Percentiles rank a stretch among this genome's conserved stretches.
Evolutionary conservation across 2,113 vertebrate species (phyloP).

Genomic region (Penelope pileata): DNA sequence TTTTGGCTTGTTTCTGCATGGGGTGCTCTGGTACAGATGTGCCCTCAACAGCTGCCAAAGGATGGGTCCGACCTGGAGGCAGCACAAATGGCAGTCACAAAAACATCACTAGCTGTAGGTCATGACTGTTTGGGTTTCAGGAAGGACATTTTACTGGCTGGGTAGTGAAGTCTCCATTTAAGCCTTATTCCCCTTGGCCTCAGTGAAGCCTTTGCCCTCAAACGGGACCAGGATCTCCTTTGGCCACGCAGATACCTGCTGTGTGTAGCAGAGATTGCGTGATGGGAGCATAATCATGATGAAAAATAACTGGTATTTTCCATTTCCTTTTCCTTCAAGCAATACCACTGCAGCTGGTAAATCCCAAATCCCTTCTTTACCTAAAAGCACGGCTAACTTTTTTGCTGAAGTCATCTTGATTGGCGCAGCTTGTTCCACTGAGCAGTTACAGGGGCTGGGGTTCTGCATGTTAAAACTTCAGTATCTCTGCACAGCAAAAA

Average conservation of each 20-base stretch:
- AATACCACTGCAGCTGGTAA: neutral
- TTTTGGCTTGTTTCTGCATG: fast-evolving
- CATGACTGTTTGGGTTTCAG: neutral
- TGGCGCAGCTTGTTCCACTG: neutral
- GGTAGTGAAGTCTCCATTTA: neutral
- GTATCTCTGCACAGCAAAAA: neutral
- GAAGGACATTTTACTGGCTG: neutral
- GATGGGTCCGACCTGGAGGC: neutral
- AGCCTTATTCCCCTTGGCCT: neutral
- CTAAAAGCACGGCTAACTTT: neutral
- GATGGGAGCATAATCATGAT: neutral
- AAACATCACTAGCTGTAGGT: neutral
- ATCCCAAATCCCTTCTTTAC: neutral
- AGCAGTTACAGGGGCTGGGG: neutral
- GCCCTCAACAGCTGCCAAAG: neutral
- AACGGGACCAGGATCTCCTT: neutral
- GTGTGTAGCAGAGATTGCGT: neutral
- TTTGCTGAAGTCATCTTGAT: fast-evolving
- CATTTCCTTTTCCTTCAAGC: neutral
- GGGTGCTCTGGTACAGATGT: neutral
- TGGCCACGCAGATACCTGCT: neutral
- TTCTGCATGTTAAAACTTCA: neutral
- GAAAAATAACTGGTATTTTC: neutral
- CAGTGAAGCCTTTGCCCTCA: neutral
- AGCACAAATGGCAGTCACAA: fast-evolving